Conservation (phyloP, 2,113 vertebrate genomes). For the Toxostoma redivivum region DNA sequence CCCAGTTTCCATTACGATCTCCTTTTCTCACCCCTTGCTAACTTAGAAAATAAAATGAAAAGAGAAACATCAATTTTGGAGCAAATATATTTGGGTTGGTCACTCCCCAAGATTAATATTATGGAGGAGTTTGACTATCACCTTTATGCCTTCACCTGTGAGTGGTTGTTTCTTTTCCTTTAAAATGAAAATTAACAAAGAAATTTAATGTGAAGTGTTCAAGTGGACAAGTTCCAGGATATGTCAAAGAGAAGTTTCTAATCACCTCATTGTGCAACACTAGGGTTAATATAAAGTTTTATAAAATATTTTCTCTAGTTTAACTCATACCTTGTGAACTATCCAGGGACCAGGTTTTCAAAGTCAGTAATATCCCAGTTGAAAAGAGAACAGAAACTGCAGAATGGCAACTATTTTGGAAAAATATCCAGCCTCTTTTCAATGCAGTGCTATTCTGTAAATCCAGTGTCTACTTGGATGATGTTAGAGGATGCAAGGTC, state of each 20-base stretch:
- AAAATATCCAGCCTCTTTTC: background rate
- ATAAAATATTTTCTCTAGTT: background rate
- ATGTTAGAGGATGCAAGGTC: background rate
- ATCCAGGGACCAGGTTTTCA: background rate
- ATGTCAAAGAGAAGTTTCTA: background rate
- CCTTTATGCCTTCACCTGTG: background rate
- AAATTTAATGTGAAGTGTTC: background rate
- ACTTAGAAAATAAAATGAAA: background rate
- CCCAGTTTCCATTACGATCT: background rate
- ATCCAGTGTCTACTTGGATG: background rate
- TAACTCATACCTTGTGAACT: background rate
- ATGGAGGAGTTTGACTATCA: background rate
- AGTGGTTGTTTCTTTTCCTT: background rate
- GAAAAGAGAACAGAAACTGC: background rate
- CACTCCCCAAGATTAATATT: background rate
- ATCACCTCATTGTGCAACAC: background rate
- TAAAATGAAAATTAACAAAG: background rate
- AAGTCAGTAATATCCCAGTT: background rate
- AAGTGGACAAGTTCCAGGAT: background rate
- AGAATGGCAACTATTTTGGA: background rate
- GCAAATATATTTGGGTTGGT: background rate
- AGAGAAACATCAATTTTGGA: background rate
- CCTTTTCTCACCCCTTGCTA: background rate
- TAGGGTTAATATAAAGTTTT: background rate
- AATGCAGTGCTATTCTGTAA: background rate